phyloP scores from a whole-genome alignment of 2,797 vertebrate genomes.

The Cygnus olor region DNA sequence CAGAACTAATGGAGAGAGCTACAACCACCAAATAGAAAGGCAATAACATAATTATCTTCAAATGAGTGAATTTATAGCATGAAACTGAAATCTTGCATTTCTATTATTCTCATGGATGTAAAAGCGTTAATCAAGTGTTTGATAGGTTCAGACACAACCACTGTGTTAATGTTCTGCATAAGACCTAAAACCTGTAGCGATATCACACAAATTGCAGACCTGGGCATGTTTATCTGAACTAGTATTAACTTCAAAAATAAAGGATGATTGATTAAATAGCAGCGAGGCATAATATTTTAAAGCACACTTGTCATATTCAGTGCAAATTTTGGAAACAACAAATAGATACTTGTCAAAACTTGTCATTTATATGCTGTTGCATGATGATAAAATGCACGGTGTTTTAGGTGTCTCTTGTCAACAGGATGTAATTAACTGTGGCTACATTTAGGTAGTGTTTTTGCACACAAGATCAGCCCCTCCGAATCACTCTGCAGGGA shows the following conservation, averaged over 20 bases:
- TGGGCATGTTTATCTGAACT: not conserved
- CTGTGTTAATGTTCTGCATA: not conserved
- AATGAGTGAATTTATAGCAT: not conserved
- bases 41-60: not conserved
- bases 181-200: slow-evolving; percentile 19
- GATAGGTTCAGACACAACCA: not conserved
- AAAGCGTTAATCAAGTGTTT: slow-evolving; percentile 44
- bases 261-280: slow-evolving; percentile 19
- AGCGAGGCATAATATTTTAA: slow-evolving; percentile 8
- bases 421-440: slow-evolving; percentile 53
- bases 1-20: not conserved
- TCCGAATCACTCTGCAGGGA: slow-evolving; percentile 32
- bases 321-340: slow-evolving; percentile 59
- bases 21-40: not conserved
- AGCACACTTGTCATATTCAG: slow-evolving; percentile 41
- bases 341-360: slow-evolving; percentile 71
- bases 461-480: slow-evolving; percentile 40
- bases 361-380: slow-evolving; percentile 42
- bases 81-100: slow-evolving; percentile 1
- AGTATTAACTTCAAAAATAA: slow-evolving; percentile 33
- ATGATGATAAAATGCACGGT: slow-evolving; percentile 33
- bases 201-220: not conserved
- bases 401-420: slow-evolving; percentile 59
- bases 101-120: not conserved
- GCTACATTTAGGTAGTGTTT: slow-evolving; percentile 51